Base-by-base conservation (phyloP, 2,113 vertebrate species). In the Leucosticte australis region DNA sequence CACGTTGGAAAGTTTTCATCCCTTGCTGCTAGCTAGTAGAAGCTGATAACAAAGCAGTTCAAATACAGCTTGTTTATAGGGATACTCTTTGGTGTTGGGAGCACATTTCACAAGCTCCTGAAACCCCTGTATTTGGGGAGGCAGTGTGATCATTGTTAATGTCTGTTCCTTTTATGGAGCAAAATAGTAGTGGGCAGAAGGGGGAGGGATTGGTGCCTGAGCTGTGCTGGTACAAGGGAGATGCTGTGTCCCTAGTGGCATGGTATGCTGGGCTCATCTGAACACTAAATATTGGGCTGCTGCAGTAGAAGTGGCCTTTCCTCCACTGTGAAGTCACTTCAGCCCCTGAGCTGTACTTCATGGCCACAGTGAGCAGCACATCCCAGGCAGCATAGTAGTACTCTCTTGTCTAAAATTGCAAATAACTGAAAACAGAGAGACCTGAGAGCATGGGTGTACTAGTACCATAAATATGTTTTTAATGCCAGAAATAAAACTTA, bases 41-140 rank as follows among this genome's bases (percentile, higher is more conserved):
- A 76, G 67, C 50, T 86, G 24, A 12, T 50, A 39, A 24, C 4
- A 56, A 57, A 65, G 20, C 55, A 65, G 3, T 57, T 63, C 50
- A 10, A 52, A 21, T 19, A 15, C 13, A 76, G 4, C 17, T 75
- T 68, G 33, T 31, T 63, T 60, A 26, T 21, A n/a, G 15, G 73
- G 56, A 23, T 67, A 10, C 16, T 46, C 2, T 44, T 28, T 0
- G 6, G 10, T 2, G 1, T 2, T 57, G 31, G 8, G 23, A 28
- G 4, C 42, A 42, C 0, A 1, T 75, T 85, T 85, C 57, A 52
- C 28, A 71, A 39, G 15, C 18, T 59, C 11, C 56, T 21, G 15
- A 67, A 81, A 26, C 26, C 10, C 37, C 24, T 44, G 8, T 52
- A 2, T 55, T 47, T 31, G 69, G n/a, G 56, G 47, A 62, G 50